These are phyloP conservation scores for Trachythela sp. DNA, from an alignment of 64 coral and sea anemone species.

Conservation along the genomic window DNA sequence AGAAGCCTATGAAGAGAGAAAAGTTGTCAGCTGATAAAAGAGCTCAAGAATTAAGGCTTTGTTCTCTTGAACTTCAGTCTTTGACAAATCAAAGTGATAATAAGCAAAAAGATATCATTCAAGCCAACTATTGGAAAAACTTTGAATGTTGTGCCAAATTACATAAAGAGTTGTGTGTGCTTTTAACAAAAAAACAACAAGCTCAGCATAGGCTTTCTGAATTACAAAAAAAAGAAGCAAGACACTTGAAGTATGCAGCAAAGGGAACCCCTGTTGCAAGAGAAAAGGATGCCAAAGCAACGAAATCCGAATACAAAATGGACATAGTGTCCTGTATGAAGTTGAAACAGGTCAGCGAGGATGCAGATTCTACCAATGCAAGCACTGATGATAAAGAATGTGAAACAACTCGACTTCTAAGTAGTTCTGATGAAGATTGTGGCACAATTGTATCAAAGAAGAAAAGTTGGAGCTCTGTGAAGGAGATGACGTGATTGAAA, in stretches of 20 bases:
- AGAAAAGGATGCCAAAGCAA: no score
- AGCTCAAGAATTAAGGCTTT: constrained; percentile 25
- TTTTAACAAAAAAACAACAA: constrained; percentile 34
- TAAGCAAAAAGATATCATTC: constrained; percentile 44
- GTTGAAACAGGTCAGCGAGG: no score
- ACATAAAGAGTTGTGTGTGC: constrained; percentile 30
- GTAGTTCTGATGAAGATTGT: background rate
- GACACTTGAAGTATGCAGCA: constrained; percentile 15
- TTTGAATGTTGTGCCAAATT: constrained; percentile 33
- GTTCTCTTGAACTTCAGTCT: constrained; percentile 33
- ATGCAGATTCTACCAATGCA: background rate
- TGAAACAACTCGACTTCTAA: background rate
- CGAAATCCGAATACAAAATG: background rate
- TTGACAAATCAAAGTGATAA: constrained; percentile 36
- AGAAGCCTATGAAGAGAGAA: constrained; percentile 28
- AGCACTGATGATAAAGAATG: background rate
- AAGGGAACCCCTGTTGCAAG: background rate
- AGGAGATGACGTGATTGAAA: no score
- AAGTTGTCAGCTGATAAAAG: constrained; percentile 43
- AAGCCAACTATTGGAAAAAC: constrained; percentile 33
- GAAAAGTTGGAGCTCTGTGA: background rate
- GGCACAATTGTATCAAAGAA: background rate
- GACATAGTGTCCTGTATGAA: background rate
- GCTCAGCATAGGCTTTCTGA: constrained; percentile 23
- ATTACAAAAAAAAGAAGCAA: constrained; percentile 42